Evolutionary conservation across 2,888 invertebrate species (phyloP).

Genomic region (Capitulum mitella): DNA sequence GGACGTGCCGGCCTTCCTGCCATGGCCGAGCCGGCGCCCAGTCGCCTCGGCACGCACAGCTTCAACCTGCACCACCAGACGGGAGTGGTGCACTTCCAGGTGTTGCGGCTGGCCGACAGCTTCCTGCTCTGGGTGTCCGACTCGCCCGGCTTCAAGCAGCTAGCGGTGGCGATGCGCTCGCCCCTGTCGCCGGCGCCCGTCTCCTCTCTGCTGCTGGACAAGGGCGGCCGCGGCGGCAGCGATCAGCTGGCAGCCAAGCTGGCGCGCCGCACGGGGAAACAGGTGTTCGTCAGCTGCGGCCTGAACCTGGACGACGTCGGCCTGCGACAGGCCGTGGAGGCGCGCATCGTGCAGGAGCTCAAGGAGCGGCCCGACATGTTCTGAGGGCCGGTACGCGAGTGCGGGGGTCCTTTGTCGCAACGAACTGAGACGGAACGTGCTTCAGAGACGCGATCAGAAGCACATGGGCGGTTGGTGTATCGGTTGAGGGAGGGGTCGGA

Average conservation of each 20-base stretch:
- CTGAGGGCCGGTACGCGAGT: no score
- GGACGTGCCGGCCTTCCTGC: background rate
- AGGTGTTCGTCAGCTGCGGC: constrained; percentile 17
- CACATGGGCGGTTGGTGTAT: no score
- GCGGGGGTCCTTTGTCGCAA: no score
- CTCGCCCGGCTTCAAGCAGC: background rate
- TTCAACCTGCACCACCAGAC: background rate
- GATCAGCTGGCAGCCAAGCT: background rate
- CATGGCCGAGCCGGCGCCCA: background rate
- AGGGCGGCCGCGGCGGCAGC: background rate
- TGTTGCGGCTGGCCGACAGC: background rate
- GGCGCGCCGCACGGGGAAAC: background rate
- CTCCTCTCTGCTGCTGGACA: background rate
- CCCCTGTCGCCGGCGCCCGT: background rate
- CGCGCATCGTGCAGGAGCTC: background rate
- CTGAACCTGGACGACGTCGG: background rate
- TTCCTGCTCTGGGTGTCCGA: background rate
- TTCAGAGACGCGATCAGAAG: no score
- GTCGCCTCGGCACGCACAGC: background rate
- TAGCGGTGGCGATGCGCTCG: background rate
- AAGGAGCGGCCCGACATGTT: constrained; percentile 1
- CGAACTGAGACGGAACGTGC: no score
- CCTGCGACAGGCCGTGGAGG: background rate
- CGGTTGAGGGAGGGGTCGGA: no score
- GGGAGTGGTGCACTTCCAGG: background rate